Evolutionary conservation across 2,797 vertebrate genomes (phyloP), one percentile per base, ranked within the genome.

Genomic region (Ctenopoma kingsleyae): DNA sequence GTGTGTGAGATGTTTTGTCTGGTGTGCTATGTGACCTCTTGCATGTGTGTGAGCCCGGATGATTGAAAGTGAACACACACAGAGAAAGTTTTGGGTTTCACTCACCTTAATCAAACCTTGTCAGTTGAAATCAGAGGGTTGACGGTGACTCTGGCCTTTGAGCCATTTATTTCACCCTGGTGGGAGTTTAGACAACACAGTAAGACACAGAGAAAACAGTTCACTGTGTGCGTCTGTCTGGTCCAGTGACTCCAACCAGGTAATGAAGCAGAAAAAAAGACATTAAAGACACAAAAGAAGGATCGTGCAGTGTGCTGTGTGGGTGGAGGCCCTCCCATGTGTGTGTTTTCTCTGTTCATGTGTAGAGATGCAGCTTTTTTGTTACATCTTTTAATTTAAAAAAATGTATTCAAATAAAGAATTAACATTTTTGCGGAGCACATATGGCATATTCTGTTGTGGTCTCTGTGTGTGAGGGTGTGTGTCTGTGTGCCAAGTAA

Each of bases 21-120:
- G 35, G 9, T 36, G 30, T 12, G 1, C 35, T 19, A 11, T 12
- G 17, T 57, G 65, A 59, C 59, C 70, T 52, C 22, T 5, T 25
- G 64, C 25, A 36, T 65, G 65, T 73, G 54, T 38, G 44, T 15
- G 35, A 48, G 63, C n/a, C 47, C 15, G 0, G 40, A 36, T 81
- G 81, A 85, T 71, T 76, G 61, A 80, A 63, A 55, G 70, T 70
- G 81, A 82, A 86, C 87, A 83, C 85, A 87, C 67, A 80, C 43
- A 4, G 50, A 63, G 60, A 7, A 7, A 41, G 84, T 67, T 80
- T 89, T 62, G 40, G 73, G 77, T 91, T 90, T 77, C 86, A 79
- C 49, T 0, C 2, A 1, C 66, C 84, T 81, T 82, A 85, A 86
- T 87, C 82, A 82, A 73, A 75, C 48, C 67, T 84, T 68, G 78